phyloP scores from a whole-genome alignment of 2,113 vertebrate genomes.

The Terrapene triunguis region DNA sequence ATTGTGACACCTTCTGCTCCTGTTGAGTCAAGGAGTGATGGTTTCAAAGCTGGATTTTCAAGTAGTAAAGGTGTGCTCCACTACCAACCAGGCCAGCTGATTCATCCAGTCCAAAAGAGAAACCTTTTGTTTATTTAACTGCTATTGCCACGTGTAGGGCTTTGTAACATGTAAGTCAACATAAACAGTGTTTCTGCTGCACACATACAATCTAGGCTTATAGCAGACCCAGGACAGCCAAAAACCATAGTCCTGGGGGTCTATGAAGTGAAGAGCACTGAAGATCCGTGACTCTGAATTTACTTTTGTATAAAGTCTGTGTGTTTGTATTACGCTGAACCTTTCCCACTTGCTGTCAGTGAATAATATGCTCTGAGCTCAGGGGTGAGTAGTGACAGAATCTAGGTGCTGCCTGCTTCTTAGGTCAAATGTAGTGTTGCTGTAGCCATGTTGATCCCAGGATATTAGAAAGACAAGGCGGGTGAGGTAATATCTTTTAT shows the following conservation, averaged over 20 bases:
- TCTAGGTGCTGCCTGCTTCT: neutral
- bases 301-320: slow-evolving; percentile 2
- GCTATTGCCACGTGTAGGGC: neutral
- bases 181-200: neutral
- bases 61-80: neutral
- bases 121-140: neutral
- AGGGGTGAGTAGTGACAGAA: neutral
- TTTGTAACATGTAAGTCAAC: neutral
- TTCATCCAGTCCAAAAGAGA: neutral
- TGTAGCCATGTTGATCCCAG: neutral
- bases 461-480: neutral
- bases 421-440: neutral
- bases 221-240: neutral
- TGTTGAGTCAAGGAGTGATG: neutral
- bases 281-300: neutral
- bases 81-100: neutral
- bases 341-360: neutral
- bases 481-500: neutral
- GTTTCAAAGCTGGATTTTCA: neutral
- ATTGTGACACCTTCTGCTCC: neutral
- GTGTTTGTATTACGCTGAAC: neutral
- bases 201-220: neutral
- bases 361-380: neutral
- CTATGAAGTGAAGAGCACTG: neutral
- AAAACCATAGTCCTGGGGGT: neutral